A percentile compares a stretch with the other conserved stretches of the same genome.
Evolutionary conservation across 2,113 vertebrate genomes (phyloP).

Genomic region (Nesogale talazaci): DNA sequence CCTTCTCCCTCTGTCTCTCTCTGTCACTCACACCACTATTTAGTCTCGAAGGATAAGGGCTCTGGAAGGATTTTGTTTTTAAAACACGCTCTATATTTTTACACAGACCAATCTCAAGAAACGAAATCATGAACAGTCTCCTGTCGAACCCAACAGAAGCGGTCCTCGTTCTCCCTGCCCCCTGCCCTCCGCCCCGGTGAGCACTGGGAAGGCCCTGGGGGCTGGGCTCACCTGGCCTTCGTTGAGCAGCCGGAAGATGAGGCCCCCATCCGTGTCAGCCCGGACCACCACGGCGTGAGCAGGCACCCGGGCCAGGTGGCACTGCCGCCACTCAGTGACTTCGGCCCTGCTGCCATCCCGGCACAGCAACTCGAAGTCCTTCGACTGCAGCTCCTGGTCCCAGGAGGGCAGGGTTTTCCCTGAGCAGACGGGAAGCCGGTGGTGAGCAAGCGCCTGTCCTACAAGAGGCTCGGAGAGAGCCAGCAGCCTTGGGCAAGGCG

Average conservation of each 20-base stretch:
- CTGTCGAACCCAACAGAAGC: background rate
- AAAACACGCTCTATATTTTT: too few relatives aligned
- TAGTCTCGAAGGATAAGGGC: too few relatives aligned
- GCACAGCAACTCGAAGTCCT: slow-evolving; percentile 93
- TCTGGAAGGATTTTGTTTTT: too few relatives aligned
- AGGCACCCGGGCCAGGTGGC: slow-evolving; percentile 91
- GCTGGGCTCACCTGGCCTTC: slow-evolving; percentile 90
- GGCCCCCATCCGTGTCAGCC: slow-evolving; percentile 79
- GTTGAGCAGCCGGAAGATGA: slow-evolving; percentile 89
- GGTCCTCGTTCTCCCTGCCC: too few relatives aligned
- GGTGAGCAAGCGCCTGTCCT: background rate
- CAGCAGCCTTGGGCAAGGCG: background rate
- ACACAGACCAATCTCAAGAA: too few relatives aligned
- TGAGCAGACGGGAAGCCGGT: slow-evolving; percentile 70
- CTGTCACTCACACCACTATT: background rate
- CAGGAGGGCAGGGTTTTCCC: slow-evolving; percentile 85
- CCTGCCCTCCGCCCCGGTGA: too few relatives aligned
- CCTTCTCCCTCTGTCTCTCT: background rate
- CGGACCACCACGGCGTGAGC: slow-evolving; percentile 91
- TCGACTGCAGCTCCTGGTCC: slow-evolving; percentile 84
- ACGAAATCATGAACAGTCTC: background rate
- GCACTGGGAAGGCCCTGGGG: fast-evolving
- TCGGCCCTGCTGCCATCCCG: slow-evolving; percentile 87
- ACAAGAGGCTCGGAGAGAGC: background rate
- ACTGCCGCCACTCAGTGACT: slow-evolving; percentile 87